Evolutionary conservation across 64 coral and sea anemone species (phyloP).

Genomic region (Acropora tenuis): DNA sequence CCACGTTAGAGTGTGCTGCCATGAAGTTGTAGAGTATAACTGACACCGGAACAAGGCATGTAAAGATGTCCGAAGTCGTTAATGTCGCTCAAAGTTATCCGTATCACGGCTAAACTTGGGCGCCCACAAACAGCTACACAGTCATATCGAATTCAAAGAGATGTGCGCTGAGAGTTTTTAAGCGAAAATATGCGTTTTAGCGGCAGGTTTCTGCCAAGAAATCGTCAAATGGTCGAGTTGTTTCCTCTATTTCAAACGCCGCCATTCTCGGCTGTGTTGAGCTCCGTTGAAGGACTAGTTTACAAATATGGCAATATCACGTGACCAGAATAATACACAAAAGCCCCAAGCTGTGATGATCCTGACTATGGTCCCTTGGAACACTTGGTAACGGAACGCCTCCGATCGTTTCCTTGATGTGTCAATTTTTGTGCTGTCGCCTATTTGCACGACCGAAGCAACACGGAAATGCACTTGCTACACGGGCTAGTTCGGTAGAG

Average conservation of each 20-base stretch:
- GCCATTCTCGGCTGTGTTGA: slow-evolving; percentile 71
- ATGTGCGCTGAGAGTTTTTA: slow-evolving; percentile 15
- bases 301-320: slow-evolving; percentile 32
- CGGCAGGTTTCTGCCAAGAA: slow-evolving; percentile 21
- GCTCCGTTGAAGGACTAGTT: slow-evolving; percentile 63
- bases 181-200: slow-evolving; percentile 49
- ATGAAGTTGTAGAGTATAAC: slow-evolving; percentile 16
- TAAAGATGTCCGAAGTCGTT: slow-evolving; percentile 35
- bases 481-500: too few relatives aligned
- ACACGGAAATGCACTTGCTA: too few relatives aligned
- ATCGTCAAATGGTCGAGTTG: not conserved
- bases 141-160: slow-evolving; percentile 10
- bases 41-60: slow-evolving; percentile 38
- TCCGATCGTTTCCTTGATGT: too few relatives aligned
- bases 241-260: slow-evolving; percentile 45
- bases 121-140: not conserved
- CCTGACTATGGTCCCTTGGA: not conserved
- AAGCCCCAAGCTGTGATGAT: not conserved
- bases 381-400: too few relatives aligned
- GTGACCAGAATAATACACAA: slow-evolving; percentile 3
- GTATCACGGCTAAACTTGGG: slow-evolving; percentile 17
- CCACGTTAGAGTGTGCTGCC: slow-evolving; percentile 49
- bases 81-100: not conserved
- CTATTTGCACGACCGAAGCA: too few relatives aligned
- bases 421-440: too few relatives aligned